These are phyloP conservation scores for Mythimna impura DNA, from an alignment of 2,888 invertebrate species.

Conservation along the genomic window DNA sequence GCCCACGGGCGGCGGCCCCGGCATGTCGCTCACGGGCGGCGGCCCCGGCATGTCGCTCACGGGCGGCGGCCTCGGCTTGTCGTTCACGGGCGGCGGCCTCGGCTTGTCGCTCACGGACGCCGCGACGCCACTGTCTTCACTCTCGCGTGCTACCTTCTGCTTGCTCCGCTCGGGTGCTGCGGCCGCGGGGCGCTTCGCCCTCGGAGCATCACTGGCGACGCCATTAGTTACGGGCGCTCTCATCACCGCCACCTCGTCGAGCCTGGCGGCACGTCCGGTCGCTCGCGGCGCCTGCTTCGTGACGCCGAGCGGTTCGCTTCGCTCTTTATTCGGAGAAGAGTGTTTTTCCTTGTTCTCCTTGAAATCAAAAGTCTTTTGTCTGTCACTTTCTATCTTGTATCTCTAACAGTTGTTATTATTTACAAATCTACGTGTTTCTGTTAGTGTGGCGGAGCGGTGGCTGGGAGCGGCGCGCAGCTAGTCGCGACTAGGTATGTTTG, in stretches of 20 bases:
- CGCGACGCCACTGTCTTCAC: neutral
- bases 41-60: neutral
- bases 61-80: neutral
- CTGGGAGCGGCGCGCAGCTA: constrained; percentile 1
- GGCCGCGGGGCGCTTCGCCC: neutral
- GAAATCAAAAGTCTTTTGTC: constrained; percentile 34
- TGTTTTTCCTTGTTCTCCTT: constrained; percentile 41
- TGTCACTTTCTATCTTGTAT: neutral
- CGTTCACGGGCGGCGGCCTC: neutral
- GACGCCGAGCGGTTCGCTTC: neutral
- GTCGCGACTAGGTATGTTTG: neutral
- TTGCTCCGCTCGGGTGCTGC: neutral
- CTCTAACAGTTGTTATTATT: constrained; percentile 5
- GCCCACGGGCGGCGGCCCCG: neutral
- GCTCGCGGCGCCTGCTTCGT: neutral
- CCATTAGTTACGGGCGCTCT: neutral
- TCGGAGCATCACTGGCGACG: neutral
- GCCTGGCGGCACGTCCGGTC: constrained; percentile 4
- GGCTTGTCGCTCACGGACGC: neutral
- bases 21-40: neutral
- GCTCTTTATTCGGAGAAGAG: constrained; percentile 17
- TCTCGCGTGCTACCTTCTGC: neutral
- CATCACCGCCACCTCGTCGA: neutral
- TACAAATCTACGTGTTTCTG: neutral
- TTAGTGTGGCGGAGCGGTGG: neutral